Evolutionary conservation across 2,797 vertebrate species (phyloP), one percentile per base, ranked within the genome.

Genomic region (Tiaroga cobitis): DNA sequence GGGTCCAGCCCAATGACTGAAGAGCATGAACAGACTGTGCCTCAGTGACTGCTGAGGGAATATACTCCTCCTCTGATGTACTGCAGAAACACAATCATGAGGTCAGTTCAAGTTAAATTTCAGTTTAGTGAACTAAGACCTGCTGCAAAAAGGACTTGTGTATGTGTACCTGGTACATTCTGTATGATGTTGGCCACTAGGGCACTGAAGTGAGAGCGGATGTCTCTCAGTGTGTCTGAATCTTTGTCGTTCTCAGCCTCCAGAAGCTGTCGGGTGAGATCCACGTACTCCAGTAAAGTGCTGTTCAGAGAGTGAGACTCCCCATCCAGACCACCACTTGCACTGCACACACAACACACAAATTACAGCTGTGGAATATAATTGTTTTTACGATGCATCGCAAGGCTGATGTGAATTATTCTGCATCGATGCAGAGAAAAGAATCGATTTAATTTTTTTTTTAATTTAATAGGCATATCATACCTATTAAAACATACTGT

Each of bases 171-270:
- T 96, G 98, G 96, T 90, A 99, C 98, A 90, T 99, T 99, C 91
- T 99, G 98, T 90, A 99, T 99, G 88, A 99, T 99, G 92, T 99
- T 99, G 92, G 98, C 98, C 95, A 99, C 98, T 92, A 99, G 97
- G 89, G 98, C 98, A 92, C 98, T 99, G 93, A 99, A 99, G 96
- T 99, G 98, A 93, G 97, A 98, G 93, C 98, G 97, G 85, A 99
- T 98, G 92, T 99, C 98, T 95, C 96, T 97, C 92, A 99, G 86
- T 0, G 97, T 99, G 91, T 99, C 98, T 0, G 98, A 98, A 95
- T 99, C 98, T 91, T 99, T 99, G 93, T 99, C 98, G 21, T 99
- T 99, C 93, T 99, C 98, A 41, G 98, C 97, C 94, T 99, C 98
- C 39, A 99, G 95, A 87, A 99, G 94, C 90, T 99, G 98, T 88